Base-by-base conservation (phyloP, 2,797 vertebrate genomes). In the Nothura maculosa region DNA sequence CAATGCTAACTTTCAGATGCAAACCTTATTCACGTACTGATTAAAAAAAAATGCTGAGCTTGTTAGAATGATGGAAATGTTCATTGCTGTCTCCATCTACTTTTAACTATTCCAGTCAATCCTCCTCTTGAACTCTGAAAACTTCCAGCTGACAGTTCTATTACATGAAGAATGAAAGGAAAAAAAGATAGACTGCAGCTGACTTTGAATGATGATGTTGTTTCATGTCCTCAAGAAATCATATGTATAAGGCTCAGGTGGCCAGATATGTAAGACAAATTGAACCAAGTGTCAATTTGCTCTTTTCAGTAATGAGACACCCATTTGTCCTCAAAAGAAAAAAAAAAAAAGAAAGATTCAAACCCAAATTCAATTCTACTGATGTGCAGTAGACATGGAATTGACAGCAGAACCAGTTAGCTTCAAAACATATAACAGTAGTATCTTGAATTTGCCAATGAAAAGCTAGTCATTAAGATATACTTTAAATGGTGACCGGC, bases 161-260 rank as follows among this genome's bases (percentile, higher is more conserved):
- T 78, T 89, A 48, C 18, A 89, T 27, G 55, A 96, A 81, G 40
- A 88, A 87, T 3, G 89, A 89, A 87, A 2, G 87, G 77, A 73
- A 67, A 14, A 82, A 94, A 34, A 85, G 47, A 67, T 85, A 88
- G 81, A 50, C 54, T 61, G 10, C 28, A 12, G 21, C 32, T 93
- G 77, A 89, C 85, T 58, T 85, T 86, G 91, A 96, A 79, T 63
- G 47, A 88, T 93, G 64, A 28, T 50, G 15, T 32, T 81, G 43
- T 74, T 86, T 64, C 43, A 52, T 73, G 52, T 57, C 84, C 68
- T 85, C 83, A 94, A 76, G 43, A 91, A 96, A 96, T 82, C 68
- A 68, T 32, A 85, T 16, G 34, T 72, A 9, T 61, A 74, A 84
- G 32, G 72, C 27, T 90, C 63, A 62, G 45, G 90, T 88, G 52